These are phyloP conservation scores for Drosophila novamexicana DNA, from an alignment of 1,140 invertebrate species.

Conservation along the genomic window DNA sequence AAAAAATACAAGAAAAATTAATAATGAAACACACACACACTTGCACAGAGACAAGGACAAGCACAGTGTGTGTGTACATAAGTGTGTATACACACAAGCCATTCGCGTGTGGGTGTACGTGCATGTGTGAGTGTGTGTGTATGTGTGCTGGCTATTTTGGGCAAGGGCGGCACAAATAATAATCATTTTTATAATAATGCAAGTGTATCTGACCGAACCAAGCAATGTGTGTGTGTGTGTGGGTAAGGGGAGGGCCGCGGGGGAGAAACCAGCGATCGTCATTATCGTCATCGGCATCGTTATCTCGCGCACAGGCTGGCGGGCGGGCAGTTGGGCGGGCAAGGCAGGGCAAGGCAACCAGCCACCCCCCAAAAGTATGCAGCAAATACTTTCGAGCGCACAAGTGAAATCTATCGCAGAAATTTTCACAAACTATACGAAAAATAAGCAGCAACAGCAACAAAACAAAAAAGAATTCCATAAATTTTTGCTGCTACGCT, in stretches of 20 bases:
- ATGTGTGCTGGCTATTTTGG: conserved; percentile 21
- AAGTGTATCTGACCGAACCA: conserved; percentile 66
- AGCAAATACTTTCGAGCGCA: conserved; percentile 61
- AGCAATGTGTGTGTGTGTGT: conserved; percentile 1
- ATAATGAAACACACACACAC: conserved; percentile 74
- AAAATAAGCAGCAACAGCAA: conserved; percentile 54
- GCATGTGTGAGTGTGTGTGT: conserved; percentile 1
- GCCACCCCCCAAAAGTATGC: conserved; percentile 59
- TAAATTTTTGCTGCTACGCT: conserved; percentile 66
- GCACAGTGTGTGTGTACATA: conserved; percentile 37
- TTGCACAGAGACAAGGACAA: conserved; percentile 63
- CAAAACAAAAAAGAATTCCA: conserved; percentile 67
- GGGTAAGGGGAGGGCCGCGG: neutral
- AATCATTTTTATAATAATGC: conserved; percentile 82
- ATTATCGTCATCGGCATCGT: conserved; percentile 48
- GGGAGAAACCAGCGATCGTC: conserved; percentile 22
- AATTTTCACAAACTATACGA: conserved; percentile 68
- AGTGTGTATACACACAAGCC: conserved; percentile 33
- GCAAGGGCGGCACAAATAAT: conserved; percentile 61
- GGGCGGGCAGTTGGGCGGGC: too few species aligned
- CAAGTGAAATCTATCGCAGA: conserved; percentile 64
- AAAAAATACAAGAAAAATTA: conserved; percentile 79
- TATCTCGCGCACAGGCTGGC: conserved; percentile 40
- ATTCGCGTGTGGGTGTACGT: conserved; percentile 29
- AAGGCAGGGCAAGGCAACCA: neutral